Conservation (phyloP, 2,888 invertebrate species). For the Drosophila flavopinicola region DNA sequence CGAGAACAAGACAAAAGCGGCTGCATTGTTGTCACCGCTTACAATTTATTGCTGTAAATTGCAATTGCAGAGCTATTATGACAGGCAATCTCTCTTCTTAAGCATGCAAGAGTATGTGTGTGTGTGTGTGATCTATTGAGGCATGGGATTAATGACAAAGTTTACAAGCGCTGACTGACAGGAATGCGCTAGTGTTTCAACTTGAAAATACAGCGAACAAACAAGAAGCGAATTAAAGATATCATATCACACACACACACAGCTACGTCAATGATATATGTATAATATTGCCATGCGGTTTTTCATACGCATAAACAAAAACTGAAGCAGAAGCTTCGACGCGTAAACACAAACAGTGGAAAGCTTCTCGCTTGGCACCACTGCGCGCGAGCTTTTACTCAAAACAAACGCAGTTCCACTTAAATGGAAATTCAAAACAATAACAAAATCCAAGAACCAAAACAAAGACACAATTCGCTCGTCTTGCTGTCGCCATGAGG, state of each 20-base stretch:
- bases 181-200: slow-evolving; percentile 1
- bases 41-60: slow-evolving; percentile 61
- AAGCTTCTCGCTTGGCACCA: slow-evolving; percentile 22
- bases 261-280: slow-evolving; percentile 21
- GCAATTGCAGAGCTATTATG: slow-evolving; percentile 62
- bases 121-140: slow-evolving; percentile 22
- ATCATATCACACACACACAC: slow-evolving; percentile 41
- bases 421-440: slow-evolving; percentile 31
- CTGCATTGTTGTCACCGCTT: slow-evolving; percentile 31
- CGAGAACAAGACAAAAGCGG: neutral
- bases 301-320: slow-evolving; percentile 1
- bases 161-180: slow-evolving; percentile 17
- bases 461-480: neutral
- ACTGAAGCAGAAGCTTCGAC: slow-evolving; percentile 29
- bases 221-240: slow-evolving; percentile 20
- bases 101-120: neutral
- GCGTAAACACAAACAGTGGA: slow-evolving; percentile 38
- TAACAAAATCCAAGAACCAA: slow-evolving; percentile 5
- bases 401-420: slow-evolving; percentile 9
- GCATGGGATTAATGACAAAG: slow-evolving; percentile 14
- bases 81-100: slow-evolving; percentile 26
- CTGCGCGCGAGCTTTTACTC: slow-evolving; percentile 11
- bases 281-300: slow-evolving; percentile 40
- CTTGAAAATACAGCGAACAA: slow-evolving; percentile 24
- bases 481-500: neutral